Base-by-base conservation (phyloP, 2,113 vertebrate genomes). In the Microcebus jonahi region DNA sequence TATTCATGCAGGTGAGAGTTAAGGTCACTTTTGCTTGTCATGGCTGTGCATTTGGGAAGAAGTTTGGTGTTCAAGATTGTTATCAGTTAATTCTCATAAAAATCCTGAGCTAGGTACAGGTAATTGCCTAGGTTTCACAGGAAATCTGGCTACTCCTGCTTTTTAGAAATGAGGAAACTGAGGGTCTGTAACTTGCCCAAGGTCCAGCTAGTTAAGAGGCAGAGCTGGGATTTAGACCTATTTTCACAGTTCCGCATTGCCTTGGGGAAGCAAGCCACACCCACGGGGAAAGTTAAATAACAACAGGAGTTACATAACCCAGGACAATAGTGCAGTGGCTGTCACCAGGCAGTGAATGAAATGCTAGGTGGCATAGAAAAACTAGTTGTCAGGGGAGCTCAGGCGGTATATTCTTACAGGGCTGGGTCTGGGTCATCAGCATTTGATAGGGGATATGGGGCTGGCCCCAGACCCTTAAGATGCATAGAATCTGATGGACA, bases 111-210 rank as follows among this genome's bases (percentile, higher is more conserved):
- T 81, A 79, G 68, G 48, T 61, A 45, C 39, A 83, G 75, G 27
- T 45, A 59, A 90, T 92, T 53, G 63, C 31, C 48, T 23, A 5
- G 34, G 8, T 42, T 91, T 82, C 63, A 50, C 18, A 61, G 25
- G 71, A 42, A 84, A 71, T 81, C n/a, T 75, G 34, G 67, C 39
- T 55, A 2, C 21, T 70, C 25, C 79, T 82, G 34, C 17, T 2
- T 83, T 91, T 89, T 80, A 73, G 75, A 84, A 91, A 90, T 17
- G 42, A 89, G 92, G 92, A 88, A 83, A 91, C 87, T 53, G 67
- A 96, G 76, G n/a, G 48, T 92, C 21, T 95, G 13, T 96, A 45
- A 96, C 20, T 95, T 92, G 84, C 48, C 80, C 42, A 42, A 81
- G 75, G 76, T 91, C 88, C 27, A 0, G 0, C 34, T 92, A 50